Evolutionary conservation across 2,113 vertebrate species (phyloP).

Genomic region (Brachyhypopomus occidentalis): DNA sequence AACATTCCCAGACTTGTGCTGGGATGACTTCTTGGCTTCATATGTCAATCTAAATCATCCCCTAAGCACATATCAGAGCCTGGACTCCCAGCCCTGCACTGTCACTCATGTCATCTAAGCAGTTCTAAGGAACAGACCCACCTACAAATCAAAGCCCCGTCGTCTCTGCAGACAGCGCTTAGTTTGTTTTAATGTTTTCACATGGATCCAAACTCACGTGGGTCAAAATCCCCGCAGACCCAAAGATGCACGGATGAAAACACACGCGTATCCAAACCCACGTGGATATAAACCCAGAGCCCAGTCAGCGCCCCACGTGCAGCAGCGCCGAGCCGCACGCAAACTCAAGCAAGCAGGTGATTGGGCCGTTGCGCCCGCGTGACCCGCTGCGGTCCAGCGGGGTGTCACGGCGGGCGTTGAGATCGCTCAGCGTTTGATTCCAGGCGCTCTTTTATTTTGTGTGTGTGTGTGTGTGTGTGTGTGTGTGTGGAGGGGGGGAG

Average conservation of each 20-base stretch:
- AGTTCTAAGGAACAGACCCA: too few species aligned
- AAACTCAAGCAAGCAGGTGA: conserved; percentile 44
- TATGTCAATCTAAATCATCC: conserved; percentile 18
- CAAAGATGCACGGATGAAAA: too few species aligned
- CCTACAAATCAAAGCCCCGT: background rate
- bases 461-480: too few species aligned
- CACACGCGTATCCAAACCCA: background rate
- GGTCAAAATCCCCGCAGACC: too few species aligned
- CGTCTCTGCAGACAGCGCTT: conserved; percentile 10
- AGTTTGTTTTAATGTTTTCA: conserved; percentile 27
- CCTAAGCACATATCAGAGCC: background rate
- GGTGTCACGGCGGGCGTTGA: conserved; percentile 24
- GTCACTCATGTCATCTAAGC: background rate
- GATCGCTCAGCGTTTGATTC: conserved; percentile 60
- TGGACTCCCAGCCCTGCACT: background rate
- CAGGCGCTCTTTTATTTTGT: conserved; percentile 57
- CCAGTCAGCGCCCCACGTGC: conserved; percentile 14
- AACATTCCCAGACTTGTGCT: conserved; percentile 6
- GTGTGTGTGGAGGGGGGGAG: too few species aligned
- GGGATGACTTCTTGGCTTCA: background rate
- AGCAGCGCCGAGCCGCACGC: conserved; percentile 52
- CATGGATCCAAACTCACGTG: too few species aligned
- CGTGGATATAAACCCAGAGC: conserved; percentile 41
- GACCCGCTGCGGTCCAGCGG: conserved; percentile 35
- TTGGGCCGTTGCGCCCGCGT: conserved; percentile 12